Percentiles rank a stretch among this genome's conserved stretches.
Conservation (phyloP, 2,888 invertebrate genomes). For the Aleiodes testaceus region DNA sequence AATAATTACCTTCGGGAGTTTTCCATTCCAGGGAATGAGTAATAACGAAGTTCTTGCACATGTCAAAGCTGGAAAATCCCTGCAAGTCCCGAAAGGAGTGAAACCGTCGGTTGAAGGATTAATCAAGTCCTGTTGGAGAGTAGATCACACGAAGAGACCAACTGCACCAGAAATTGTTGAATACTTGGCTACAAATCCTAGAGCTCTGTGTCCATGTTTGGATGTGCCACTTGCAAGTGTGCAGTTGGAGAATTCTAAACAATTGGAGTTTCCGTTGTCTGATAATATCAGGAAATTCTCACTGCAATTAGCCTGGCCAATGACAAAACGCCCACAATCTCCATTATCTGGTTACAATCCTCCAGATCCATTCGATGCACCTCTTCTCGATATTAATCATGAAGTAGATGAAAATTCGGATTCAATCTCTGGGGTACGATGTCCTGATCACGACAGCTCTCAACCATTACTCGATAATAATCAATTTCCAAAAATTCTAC, state of each 20-base stretch:
- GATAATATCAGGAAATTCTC: conserved; percentile 73
- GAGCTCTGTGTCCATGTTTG: conserved; percentile 84
- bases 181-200: conserved; percentile 84
- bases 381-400: conserved; percentile 26
- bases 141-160: conserved; percentile 81
- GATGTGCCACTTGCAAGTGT: conserved; percentile 85
- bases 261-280: conserved; percentile 75
- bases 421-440: neutral
- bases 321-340: conserved; percentile 2
- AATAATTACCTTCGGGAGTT: conserved; percentile 92
- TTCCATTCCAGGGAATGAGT: conserved; percentile 90
- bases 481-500: neutral
- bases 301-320: conserved; percentile 59
- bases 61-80: conserved; percentile 84
- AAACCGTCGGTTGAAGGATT: conserved; percentile 84
- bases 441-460: conserved; percentile 41
- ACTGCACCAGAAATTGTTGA: conserved; percentile 87
- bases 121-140: conserved; percentile 87
- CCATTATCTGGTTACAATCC: neutral
- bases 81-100: conserved; percentile 84
- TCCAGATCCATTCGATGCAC: neutral
- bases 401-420: conserved; percentile 11
- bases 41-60: conserved; percentile 89
- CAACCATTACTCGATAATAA: conserved; percentile 42
- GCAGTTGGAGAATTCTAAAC: conserved; percentile 80